Conservation (phyloP, 1,140 invertebrate genomes). For the Ptiloglossa arizonensis region DNA sequence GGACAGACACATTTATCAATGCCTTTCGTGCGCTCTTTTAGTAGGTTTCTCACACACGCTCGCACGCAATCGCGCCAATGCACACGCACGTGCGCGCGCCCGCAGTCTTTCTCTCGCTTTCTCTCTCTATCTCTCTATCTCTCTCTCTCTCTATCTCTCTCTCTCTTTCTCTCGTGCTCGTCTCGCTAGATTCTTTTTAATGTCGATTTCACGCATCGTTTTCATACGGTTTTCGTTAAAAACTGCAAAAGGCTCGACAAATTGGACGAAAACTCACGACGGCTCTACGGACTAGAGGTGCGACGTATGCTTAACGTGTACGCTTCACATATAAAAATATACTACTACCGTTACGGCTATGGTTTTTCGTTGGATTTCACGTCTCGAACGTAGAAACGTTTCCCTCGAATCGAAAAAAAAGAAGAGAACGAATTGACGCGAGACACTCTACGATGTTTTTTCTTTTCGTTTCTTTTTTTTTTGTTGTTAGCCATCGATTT, state of each 20-base stretch:
- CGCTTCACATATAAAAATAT: constrained; percentile 57
- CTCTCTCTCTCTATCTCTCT: neutral
- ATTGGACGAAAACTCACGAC: constrained; percentile 44
- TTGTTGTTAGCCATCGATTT: too few relatives aligned
- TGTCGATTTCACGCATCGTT: neutral
- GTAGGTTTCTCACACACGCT: neutral
- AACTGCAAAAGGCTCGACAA: constrained; percentile 46
- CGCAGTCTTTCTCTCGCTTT: neutral
- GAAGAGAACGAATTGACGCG: too few relatives aligned
- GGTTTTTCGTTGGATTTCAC: neutral
- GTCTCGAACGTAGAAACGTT: constrained; percentile 45
- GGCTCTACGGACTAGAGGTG: constrained; percentile 55
- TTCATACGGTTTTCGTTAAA: neutral
- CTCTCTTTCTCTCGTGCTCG: neutral
- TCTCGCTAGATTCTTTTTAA: neutral
- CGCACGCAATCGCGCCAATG: neutral
- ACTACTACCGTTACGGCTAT: constrained; percentile 37
- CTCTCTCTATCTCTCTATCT: neutral
- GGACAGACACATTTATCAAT: neutral
- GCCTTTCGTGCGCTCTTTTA: neutral
- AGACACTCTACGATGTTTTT: too few relatives aligned
- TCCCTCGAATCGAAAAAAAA: neutral
- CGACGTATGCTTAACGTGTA: constrained; percentile 46
- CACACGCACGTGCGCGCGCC: neutral
- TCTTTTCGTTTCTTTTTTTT: too few relatives aligned